Conservation (phyloP, 2,888 invertebrate species). For the Limnephilus rhombicus region DNA sequence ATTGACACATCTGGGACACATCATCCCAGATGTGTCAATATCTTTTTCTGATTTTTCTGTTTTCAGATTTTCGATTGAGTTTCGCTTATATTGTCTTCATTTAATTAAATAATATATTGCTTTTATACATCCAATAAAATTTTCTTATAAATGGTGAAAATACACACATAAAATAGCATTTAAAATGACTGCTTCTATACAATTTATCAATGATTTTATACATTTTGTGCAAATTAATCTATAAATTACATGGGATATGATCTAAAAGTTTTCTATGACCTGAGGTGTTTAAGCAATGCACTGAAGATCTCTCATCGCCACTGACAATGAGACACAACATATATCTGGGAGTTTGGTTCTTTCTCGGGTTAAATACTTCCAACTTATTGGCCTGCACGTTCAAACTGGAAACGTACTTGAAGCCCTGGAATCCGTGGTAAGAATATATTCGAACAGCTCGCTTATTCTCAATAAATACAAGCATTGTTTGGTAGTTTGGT, state of each 20-base stretch:
- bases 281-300: slow-evolving; percentile 37
- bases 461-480: slow-evolving; percentile 56
- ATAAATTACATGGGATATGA: slow-evolving; percentile 35
- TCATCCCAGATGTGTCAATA: too few relatives aligned
- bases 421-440: slow-evolving; percentile 72
- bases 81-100: too few relatives aligned
- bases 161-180: neutral
- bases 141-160: neutral
- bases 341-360: neutral
- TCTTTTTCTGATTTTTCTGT: too few relatives aligned
- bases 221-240: neutral
- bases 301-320: slow-evolving; percentile 22
- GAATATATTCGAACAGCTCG: slow-evolving; percentile 64
- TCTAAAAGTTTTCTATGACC: slow-evolving; percentile 34
- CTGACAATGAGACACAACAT: slow-evolving; percentile 32
- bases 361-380: slow-evolving; percentile 26
- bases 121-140: neutral
- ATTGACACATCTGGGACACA: too few relatives aligned
- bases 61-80: too few relatives aligned
- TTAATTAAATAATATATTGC: too few relatives aligned
- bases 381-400: slow-evolving; percentile 40
- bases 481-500: slow-evolving; percentile 53
- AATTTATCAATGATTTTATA: neutral
- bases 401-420: slow-evolving; percentile 66
- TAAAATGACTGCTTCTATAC: neutral